These are phyloP conservation scores for Pterocles gutturalis DNA, from an alignment of 2,113 vertebrate genomes.

Conservation along the genomic window DNA sequence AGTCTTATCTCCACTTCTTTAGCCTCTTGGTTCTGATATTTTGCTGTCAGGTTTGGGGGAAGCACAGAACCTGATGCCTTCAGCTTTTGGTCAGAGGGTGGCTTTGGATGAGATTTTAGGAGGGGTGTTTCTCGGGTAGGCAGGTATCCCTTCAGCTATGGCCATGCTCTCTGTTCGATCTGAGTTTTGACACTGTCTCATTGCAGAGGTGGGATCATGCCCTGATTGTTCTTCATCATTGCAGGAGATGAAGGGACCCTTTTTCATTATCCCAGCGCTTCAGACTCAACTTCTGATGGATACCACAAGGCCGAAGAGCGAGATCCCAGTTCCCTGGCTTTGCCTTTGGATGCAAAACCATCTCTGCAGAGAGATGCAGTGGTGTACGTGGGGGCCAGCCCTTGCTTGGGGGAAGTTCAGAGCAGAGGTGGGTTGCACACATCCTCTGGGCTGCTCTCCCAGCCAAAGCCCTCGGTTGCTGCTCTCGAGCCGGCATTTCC, in stretches of 20 bases:
- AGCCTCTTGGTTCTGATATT: background rate
- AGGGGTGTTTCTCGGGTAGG: background rate
- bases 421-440: background rate
- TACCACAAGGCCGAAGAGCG: background rate
- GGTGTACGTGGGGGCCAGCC: background rate
- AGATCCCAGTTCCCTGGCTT: background rate
- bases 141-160: background rate
- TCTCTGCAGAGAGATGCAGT: background rate
- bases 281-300: background rate
- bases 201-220: background rate
- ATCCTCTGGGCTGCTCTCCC: background rate
- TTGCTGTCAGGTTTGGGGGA: background rate
- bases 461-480: background rate
- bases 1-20: background rate
- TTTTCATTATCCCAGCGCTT: background rate
- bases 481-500: background rate
- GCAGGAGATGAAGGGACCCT: background rate
- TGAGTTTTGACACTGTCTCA: background rate
- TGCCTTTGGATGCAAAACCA: background rate
- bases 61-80: background rate
- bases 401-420: accelerated
- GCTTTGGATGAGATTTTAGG: background rate
- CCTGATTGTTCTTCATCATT: background rate
- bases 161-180: background rate
- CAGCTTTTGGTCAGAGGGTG: background rate